A percentile compares a stretch with the other conserved stretches of the same genome.
Evolutionary conservation across 2,888 invertebrate genomes (phyloP).

Genomic region (Drosophila hamatofila): DNA sequence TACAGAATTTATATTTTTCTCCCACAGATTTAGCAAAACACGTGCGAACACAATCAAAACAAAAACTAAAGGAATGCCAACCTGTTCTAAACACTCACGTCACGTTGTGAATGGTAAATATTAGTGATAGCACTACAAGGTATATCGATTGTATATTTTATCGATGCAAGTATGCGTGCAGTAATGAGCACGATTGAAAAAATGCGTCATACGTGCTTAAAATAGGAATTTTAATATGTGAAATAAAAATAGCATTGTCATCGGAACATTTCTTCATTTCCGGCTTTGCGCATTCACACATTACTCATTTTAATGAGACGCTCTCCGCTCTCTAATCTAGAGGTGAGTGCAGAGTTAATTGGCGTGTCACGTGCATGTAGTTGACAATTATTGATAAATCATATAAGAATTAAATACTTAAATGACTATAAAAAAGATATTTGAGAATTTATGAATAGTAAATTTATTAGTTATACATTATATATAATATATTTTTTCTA

Average conservation of each 20-base stretch:
- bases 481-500: background rate
- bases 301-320: constrained; percentile 24
- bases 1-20: constrained; percentile 35
- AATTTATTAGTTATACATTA: background rate
- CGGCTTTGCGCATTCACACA: constrained; percentile 41
- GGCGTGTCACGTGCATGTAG: constrained; percentile 18
- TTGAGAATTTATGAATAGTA: fast-evolving
- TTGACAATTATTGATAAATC: background rate
- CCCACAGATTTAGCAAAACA: constrained; percentile 46
- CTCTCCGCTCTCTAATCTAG: constrained; percentile 18
- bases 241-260: constrained; percentile 32
- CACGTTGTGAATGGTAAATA: constrained; percentile 29
- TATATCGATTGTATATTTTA: constrained; percentile 4
- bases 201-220: background rate
- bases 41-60: constrained; percentile 73
- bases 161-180: constrained; percentile 15
- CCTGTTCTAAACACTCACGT: background rate
- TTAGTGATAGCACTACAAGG: background rate
- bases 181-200: background rate
- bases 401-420: background rate
- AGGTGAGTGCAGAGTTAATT: background rate
- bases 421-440: background rate
- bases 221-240: constrained; percentile 10
- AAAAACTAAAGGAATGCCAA: constrained; percentile 62
- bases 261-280: constrained; percentile 23